Evolutionary conservation across 2,113 vertebrate genomes (phyloP), one percentile per base, ranked within the genome.

Genomic region (Madoqua kirkii): DNA sequence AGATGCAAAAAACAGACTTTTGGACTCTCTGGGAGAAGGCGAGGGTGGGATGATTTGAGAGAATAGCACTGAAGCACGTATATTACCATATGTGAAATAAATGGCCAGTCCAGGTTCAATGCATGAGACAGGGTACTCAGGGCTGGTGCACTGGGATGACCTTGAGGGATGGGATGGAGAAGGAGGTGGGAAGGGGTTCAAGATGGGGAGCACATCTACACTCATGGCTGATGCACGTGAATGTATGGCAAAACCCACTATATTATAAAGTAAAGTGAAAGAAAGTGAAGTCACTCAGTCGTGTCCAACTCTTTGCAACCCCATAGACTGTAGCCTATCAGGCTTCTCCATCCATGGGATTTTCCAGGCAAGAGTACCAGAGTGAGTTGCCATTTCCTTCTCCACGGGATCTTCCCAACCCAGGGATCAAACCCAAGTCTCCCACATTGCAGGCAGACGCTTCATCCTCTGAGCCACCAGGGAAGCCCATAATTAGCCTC

Each of bases 231-330:
- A 71, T 71, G 21, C 10, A 40, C 0, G 5, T 71, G n/a, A 71
- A 71, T 71, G 19, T 71, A 71, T 1, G 5, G 67, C 67, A 71
- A 23, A 71, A 36, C 21, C n/a, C 67, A 71, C n/a, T 40, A 23
- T 36, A 40, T 12, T 23, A 19, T 71, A 71, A 36, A 10, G 17
- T 67, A 36, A 36, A 71, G n/a, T 36, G n/a, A 71, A 71, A 71
- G n/a, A 71, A 36, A 71, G 4, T 71, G n/a, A 71, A 71, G 19
- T 71, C 2, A 0, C 5, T 71, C 9, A 40, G 19, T 23, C 2
- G 0, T 23, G n/a, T 71, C 67, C 67, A 40, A 71, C 9, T 40
- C 2, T 40, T 40, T 71, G 67, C 19, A 12, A 40, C n/a, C 19
- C 2, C 67, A 71, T 36, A 14, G 17, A 71, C 64, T 71, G 36